Base-by-base conservation (phyloP, 1,140 invertebrate species). In the Drosophila navojoa region DNA sequence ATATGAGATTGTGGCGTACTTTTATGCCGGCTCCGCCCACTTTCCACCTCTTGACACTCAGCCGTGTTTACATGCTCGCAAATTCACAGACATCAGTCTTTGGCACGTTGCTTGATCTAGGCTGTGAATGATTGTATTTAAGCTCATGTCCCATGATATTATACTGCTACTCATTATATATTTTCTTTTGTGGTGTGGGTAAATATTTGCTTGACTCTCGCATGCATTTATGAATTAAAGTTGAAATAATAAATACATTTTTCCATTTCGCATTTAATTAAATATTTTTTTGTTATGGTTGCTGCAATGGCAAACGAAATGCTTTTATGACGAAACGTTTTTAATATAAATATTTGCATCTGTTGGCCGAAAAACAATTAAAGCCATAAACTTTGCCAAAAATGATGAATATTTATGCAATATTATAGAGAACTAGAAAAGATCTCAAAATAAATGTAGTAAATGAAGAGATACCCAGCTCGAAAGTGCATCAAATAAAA, bases 71-170 rank as follows among this genome's bases (percentile, higher is more conserved):
- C 70, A 75, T 57, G 45, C 49, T 74, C 59, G 52, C 64, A 66
- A 66, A 71, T 62, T 13, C 9, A 10, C 42, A 19, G 25, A 40
- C 59, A 32, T 44, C 19, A 47, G 15, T 62, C 19, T 32, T 15
- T 35, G 16, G 13, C 16, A 35, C 27, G 25, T 11, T 42, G 40
- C 62, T 57, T 66, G 15, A 16, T 16, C 44, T 19, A 40, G 72
- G 38, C 52, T 62, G 38, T 72, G 67, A 78, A 69, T 67, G 76
- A 70, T 78, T 77, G 50, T 87, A 69, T 85, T 76, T 79, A 60
- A 68, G 29, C 45, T 59, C 19, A n/a, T 53, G 13, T 45, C 45
- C 54, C 27, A n/a, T 45, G 13, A 15, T 60, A 44, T 55, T 49
- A 44, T 29, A 10, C 2, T 9, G 2, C 32, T 32, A 9, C 32